Base-by-base conservation (phyloP, 2,113 vertebrate genomes). In the Paratilapia polleni region DNA sequence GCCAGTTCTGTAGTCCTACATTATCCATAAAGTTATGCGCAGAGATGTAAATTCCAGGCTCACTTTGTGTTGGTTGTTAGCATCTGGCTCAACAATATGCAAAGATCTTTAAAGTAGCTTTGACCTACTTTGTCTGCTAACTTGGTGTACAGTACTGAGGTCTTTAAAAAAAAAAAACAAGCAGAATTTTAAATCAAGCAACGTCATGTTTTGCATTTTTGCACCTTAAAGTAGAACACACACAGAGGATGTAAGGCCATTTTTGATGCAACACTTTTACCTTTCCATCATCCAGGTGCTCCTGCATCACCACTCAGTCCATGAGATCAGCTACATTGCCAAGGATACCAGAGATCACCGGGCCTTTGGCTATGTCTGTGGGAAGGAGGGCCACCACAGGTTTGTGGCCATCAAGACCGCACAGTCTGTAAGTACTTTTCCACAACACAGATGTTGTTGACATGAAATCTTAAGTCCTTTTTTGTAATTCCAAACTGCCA, bases 351-450 rank as follows among this genome's bases (percentile, higher is more conserved):
- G 98, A 81, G 98, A 99, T 92, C 97, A 99, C 91, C 96, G 98
- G 82, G 98, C 98, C 13, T 99, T 99, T 58, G 98, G 98, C 86
- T 99, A 98, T 3, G 97, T 99, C 6, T 99, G 98, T 38, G 98
- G 98, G 73, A 98, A 98, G 87, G 98, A 99, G 90, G 98, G 98
- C 58, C 97, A 99, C 91, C 98, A 99, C 85, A 97, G 97, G 96
- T 99, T 99, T 88, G 98, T 99, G 95, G 98, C 98, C 95, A 98
- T 99, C 93, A 99, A 99, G 95, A 98, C 97, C 5, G 96, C 97
- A 36, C 97, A 99, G 92, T 97, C 98, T 90, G 98, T 99, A 89
- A 97, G 98, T 86, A 15, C 11, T 52, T 28, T 41, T 31, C 28
- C 12, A 34, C 14, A 26, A 20, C 62, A 14, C 24, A 22, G 8